phyloP scores from a whole-genome alignment of 2,113 vertebrate species.

The Chelonoidis abingdonii region DNA sequence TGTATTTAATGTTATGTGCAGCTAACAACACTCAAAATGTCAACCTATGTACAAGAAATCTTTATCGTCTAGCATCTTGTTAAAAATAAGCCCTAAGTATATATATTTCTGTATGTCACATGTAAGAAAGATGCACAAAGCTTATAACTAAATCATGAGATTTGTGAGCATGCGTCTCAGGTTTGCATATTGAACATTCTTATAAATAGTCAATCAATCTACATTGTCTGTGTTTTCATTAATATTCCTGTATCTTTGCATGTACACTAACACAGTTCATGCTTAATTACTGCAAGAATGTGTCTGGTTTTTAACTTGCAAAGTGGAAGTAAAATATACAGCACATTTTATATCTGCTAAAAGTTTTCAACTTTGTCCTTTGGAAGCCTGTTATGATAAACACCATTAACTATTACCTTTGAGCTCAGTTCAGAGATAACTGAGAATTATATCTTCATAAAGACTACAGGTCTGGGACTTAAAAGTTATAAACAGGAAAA shows the following conservation, averaged over 20 bases:
- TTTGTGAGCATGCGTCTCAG: neutral
- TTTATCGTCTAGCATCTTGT: neutral
- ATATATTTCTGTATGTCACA: neutral
- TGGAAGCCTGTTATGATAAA: constrained; percentile 35
- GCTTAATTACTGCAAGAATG: constrained; percentile 1
- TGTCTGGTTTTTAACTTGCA: neutral
- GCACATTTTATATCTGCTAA: neutral
- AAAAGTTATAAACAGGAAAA: neutral
- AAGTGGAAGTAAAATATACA: neutral
- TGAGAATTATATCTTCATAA: neutral
- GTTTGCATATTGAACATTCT: neutral
- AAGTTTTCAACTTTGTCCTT: constrained; percentile 59
- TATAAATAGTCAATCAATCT: neutral
- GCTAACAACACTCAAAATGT: neutral
- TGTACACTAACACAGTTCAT: neutral
- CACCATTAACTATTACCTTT: neutral
- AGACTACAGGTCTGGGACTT: neutral
- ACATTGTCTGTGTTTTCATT: neutral
- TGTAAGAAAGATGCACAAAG: neutral
- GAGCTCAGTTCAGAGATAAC: constrained; percentile 47
- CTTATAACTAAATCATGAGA: neutral
- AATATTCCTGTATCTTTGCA: neutral
- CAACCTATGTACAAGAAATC: neutral
- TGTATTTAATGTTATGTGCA: neutral
- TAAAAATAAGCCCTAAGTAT: neutral